Conservation (phyloP, 2,113 vertebrate genomes). For the Cichladusa arquata region DNA sequence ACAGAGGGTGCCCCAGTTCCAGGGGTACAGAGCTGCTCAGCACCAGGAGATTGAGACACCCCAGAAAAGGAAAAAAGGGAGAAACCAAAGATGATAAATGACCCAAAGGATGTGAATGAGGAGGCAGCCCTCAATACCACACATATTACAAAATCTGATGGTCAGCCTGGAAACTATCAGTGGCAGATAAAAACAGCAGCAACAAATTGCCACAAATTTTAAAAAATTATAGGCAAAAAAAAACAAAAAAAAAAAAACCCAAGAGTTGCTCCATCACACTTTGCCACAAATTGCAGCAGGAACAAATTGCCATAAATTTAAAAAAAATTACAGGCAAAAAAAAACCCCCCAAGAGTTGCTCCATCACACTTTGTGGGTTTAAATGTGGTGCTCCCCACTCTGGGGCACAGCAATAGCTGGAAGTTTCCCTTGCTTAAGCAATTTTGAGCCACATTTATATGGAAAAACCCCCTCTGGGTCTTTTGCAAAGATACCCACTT, state of each 20-base stretch:
- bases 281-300: too few relatives aligned
- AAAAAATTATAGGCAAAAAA: neutral
- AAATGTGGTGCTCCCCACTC: neutral
- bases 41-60: neutral
- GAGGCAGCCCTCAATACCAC: neutral
- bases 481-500: neutral
- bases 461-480: neutral
- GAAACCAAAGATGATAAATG: neutral
- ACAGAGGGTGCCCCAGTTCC: neutral
- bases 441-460: neutral
- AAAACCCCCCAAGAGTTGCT: neutral
- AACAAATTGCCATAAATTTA: too few relatives aligned
- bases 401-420: fast-evolving
- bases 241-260: neutral
- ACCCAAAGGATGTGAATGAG: neutral
- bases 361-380: neutral
- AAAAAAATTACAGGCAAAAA: neutral
- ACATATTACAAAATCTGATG: neutral
- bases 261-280: neutral
- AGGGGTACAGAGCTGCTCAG: neutral
- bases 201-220: neutral
- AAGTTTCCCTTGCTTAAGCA: neutral
- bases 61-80: neutral
- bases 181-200: neutral
- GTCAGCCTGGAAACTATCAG: neutral